Base-by-base conservation (phyloP, 2,888 invertebrate genomes). In the Acanthoscelides obtectus region DNA sequence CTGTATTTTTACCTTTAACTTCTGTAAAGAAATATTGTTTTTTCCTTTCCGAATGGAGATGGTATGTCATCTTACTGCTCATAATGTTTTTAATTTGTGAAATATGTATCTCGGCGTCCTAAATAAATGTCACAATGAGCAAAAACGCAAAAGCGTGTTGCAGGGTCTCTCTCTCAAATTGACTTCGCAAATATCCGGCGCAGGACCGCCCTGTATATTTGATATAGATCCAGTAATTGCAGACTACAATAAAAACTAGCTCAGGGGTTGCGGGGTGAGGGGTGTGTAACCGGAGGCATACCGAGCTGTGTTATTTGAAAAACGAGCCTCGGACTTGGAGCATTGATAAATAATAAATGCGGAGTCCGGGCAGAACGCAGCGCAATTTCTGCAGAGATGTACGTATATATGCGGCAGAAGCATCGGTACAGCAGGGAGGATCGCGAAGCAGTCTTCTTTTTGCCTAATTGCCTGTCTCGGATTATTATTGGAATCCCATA, bases 401-500 rank as follows among this genome's bases (percentile, higher is more conserved):
- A 25, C 6, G 6, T 25, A n/a, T n/a, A n/a, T n/a, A n/a, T n/a
- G n/a, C n/a, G n/a, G n/a, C n/a, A n/a, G n/a, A n/a, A n/a, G 25
- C 25, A 25, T 25, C 25, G 25, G 4, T 25, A 6, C 25, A 45
- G 45, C 5, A 1, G 45, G 8, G 45, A 45, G 45, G 45, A 45
- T 45, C 17, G 45, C 12, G 45, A 45, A 12, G n/a, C 25, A 5
- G n/a, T 65, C 66, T 66, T 12, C 66, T 66, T 66, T 66, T 66
- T 66, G 5, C 17, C 22, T 66, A 66, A 66, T 66, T 66, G 66
- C 66, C 66, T 12, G 66, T 66, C 8, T 20, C 66, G 5, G 66
- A 66, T 66, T 66, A 66, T 66, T 66, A 66, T 66, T 66, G 66
- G 66, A 66, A 21, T 22, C 66, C 20, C 21, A 66, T 20, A 66